Percentiles rank a stretch among this genome's conserved stretches.
Conservation (phyloP, 2,113 vertebrate genomes). For the Psittacara wagleri region DNA sequence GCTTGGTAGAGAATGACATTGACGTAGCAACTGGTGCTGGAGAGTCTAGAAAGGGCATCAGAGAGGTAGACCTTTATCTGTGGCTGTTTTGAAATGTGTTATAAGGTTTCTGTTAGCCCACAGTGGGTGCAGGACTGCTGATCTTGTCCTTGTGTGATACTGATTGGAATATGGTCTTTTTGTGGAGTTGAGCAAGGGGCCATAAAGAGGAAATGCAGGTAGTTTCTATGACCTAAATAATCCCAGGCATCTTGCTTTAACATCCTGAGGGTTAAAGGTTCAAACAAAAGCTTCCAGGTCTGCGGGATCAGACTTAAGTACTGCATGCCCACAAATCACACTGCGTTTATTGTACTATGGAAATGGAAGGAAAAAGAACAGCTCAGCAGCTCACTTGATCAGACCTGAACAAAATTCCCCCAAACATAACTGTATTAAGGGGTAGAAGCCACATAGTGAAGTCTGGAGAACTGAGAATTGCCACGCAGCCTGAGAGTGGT, state of each 20-base stretch:
- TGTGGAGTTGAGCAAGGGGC: not conserved
- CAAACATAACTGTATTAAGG: accelerated
- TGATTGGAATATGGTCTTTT: not conserved
- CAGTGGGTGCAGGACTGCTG: not conserved
- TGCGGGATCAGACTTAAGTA: not conserved
- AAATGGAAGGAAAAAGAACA: not conserved
- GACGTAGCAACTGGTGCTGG: not conserved
- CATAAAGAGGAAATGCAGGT: not conserved
- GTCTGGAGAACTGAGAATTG: not conserved
- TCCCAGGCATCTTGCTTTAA: not conserved
- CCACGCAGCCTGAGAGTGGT: not conserved
- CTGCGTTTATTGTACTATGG: not conserved
- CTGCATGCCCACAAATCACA: not conserved
- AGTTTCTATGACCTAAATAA: not conserved
- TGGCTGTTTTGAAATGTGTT: not conserved
- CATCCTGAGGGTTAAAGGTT: not conserved
- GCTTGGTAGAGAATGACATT: not conserved
- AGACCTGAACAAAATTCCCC: not conserved
- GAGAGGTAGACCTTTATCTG: not conserved
- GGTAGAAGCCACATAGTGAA: not conserved
- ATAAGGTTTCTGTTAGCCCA: not conserved
- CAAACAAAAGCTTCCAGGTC: not conserved
- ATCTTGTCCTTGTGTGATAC: not conserved
- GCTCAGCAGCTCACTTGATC: not conserved
- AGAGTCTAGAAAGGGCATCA: not conserved